A percentile compares a stretch with the other conserved stretches of the same genome.
These are phyloP conservation scores for Lithophane socia DNA, from an alignment of 2,888 invertebrate genomes.

Conservation along the genomic window DNA sequence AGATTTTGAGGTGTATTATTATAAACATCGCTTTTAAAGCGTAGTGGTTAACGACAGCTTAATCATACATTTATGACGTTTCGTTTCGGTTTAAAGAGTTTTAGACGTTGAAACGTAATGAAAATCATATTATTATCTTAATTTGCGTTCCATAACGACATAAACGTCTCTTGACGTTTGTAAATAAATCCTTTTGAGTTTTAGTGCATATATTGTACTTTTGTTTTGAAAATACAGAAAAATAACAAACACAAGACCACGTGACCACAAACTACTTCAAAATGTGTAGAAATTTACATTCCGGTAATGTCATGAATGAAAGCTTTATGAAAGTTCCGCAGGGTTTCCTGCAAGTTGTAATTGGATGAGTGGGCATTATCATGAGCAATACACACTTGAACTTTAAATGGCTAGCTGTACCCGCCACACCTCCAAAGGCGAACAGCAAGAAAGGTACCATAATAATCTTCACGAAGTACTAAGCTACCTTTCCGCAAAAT, in stretches of 20 bases:
- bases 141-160: background rate
- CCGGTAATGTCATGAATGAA: conserved; percentile 12
- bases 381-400: background rate
- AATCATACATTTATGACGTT: background rate
- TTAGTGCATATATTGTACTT: background rate
- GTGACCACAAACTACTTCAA: background rate
- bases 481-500: background rate
- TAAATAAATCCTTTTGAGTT: background rate
- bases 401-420: background rate
- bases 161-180: background rate
- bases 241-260: background rate
- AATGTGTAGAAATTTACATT: conserved; percentile 3
- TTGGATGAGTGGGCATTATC: background rate
- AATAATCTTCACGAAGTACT: background rate
- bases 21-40: background rate
- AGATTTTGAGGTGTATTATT: background rate
- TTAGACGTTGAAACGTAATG: too few species aligned
- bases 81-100: background rate
- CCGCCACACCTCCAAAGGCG: background rate
- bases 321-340: conserved; percentile 27
- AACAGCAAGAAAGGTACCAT: background rate
- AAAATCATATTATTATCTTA: too few species aligned
- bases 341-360: background rate
- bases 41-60: background rate
- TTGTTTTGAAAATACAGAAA: background rate